Conservation (phyloP, 2,113 vertebrate genomes). For the Rousettus leschenaultii region DNA sequence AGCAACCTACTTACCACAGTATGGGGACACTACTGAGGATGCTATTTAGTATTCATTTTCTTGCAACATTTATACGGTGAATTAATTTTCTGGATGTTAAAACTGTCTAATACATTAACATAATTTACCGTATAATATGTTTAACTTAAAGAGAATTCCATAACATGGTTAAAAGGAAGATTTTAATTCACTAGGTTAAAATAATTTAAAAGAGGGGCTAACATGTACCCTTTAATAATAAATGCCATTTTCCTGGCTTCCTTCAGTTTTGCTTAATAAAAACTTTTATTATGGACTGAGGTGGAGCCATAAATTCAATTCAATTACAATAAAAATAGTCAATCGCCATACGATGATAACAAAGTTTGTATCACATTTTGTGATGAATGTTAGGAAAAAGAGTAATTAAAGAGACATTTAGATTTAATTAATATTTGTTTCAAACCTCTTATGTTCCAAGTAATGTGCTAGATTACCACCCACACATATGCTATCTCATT, state of each 20-base stretch:
- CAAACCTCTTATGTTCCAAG: not conserved
- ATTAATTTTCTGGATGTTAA: not conserved
- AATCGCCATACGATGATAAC: not conserved
- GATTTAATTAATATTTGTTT: not conserved
- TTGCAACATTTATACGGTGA: not conserved
- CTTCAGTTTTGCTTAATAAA: not conserved
- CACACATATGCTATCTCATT: not conserved
- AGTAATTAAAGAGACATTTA: not conserved
- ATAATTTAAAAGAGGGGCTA: not conserved
- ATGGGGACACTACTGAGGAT: not conserved
- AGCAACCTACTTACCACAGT: not conserved
- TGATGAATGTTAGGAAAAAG: not conserved
- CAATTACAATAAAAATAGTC: not conserved
- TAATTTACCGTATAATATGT: not conserved
- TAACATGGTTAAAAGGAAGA: not conserved
- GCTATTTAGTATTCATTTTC: not conserved
- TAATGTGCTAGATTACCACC: not conserved
- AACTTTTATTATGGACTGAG: not conserved
- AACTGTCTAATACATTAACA: not conserved
- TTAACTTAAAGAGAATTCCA: not conserved
- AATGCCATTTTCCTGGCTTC: not conserved
- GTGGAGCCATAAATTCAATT: not conserved
- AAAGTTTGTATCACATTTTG: not conserved
- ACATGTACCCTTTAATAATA: not conserved
- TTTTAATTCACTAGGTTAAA: not conserved